Evolutionary conservation across 2,888 invertebrate species (phyloP), one percentile per base, ranked within the genome.

Genomic region (Sinopyrophorus schimmeli): DNA sequence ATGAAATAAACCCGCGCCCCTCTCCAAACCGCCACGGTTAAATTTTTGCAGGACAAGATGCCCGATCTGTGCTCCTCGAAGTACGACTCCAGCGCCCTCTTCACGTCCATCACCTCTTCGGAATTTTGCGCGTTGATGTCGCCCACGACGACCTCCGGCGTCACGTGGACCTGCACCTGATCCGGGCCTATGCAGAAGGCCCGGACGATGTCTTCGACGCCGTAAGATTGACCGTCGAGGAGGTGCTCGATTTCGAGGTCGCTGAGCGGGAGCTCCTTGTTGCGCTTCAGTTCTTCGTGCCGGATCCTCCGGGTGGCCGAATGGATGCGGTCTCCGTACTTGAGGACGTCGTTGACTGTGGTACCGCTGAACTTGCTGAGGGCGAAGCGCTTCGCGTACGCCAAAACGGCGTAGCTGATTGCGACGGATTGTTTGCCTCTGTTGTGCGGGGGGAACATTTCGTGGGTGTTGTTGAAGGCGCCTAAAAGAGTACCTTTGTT

Each of bases 271-370:
- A 52, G 11, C 5, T 32, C 46, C 26, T 58, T 59, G 26, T 61
- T 61, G 2, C 44, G 20, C n/a, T 54, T 53, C 15, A 67, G 43
- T 30, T 47, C 48, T 32, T 60, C 59, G 16, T 55, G 61, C 3
- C 64, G 57, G 5, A 52, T 38, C 10, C 58, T 69, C 26, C 75
- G 59, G 0, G 79, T 76, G 60, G 75, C 72, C 0, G 78, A 78
- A 61, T 81, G 78, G 2, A 86, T 64, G 0, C 79, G 65, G 66
- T 86, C 84, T 0, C 85, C 86, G 50, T 84, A 83, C 55, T 79
- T 80, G 5, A 85, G 60, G 2, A 84, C 73, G 0, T 78, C 76
- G 64, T 84, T 82, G 3, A 86, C 63, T 1, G 83, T 69, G 1
- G 71, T 65, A 0, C 78, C 66, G 37, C 80, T 80, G 80, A 83